Base-by-base conservation (phyloP, 2,888 invertebrate genomes). In the Rhingia campestris region DNA sequence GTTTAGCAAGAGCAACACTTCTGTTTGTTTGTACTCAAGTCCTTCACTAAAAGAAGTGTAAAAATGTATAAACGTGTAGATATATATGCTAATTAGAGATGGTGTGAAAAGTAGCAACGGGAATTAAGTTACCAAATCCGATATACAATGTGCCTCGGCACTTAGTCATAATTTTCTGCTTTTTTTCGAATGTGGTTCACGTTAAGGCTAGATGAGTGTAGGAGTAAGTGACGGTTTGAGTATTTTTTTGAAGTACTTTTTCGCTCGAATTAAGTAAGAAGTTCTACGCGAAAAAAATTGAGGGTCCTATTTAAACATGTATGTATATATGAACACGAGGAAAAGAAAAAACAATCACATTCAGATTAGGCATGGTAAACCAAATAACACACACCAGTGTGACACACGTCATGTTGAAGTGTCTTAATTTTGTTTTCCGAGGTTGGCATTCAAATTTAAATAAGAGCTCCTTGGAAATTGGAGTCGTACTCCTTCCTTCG, bases 41-140 rank as follows among this genome's bases (percentile, higher is more conserved):
- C 64, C 54, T 61, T n/a, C n/a, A 61, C 1, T 22, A 22, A 22
- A 22, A 54, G 6, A 22, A 32, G 41, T 47, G 54, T 12, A 66
- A 73, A 63, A 54, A 41, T 39, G 33, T 61, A 49, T 54, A 45
- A 39, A 43, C 32, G 30, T 2, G 30, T 9, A 49, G 45, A 58
- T 14, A 53, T 30, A 58, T 37, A 70, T 58, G 69, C 58, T 69
- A 64, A 70, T 69, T 58, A 56, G 37, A 37, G 32, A 39, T 53
- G 61, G 76, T 76, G 77, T 70, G 67, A 72, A 70, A 76, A 63
- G 76, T 41, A 61, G 61, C 43, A 7, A 59, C 41, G 54, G 33
- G 53, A 67, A 77, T 56, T 66, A 66, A 56, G 61, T 77, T 77
- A 59, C 64, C 45, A 66, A 81, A 76, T 81, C 70, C 53, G 32